These are phyloP conservation scores for Pemphredon lugubris DNA, from an alignment of 2,888 invertebrate species.

Conservation along the genomic window DNA sequence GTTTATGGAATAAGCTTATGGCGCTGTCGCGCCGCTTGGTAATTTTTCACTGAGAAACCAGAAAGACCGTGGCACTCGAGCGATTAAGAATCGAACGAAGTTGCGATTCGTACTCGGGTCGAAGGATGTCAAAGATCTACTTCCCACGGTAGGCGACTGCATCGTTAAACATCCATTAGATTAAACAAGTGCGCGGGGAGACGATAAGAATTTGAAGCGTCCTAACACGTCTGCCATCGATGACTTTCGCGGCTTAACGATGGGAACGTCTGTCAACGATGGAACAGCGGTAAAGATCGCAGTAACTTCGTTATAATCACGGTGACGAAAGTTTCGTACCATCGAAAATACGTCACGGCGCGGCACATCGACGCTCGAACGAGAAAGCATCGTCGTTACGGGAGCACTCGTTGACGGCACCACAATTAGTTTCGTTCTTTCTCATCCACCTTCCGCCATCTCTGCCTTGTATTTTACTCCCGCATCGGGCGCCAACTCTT, in stretches of 20 bases:
- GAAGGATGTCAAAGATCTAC: not conserved
- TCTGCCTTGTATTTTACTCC: slow-evolving; percentile 15
- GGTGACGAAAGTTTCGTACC: slow-evolving; percentile 52
- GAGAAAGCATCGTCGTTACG: slow-evolving; percentile 64
- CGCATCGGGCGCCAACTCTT: too few relatives aligned
- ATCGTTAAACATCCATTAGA: slow-evolving; percentile 6
- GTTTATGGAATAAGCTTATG: too few relatives aligned
- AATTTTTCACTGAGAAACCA: too few relatives aligned
- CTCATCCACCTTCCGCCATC: slow-evolving; percentile 3
- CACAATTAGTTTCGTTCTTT: slow-evolving; percentile 73
- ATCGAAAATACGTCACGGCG: slow-evolving; percentile 53
- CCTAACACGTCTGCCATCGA: slow-evolving; percentile 1
- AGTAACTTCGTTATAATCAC: slow-evolving; percentile 66
- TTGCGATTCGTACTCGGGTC: too few relatives aligned
- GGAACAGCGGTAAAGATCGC: slow-evolving; percentile 41
- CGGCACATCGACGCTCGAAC: slow-evolving; percentile 40
- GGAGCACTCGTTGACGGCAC: slow-evolving; percentile 59
- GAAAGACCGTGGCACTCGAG: too few relatives aligned
- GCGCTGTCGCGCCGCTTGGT: too few relatives aligned
- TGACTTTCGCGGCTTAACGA: slow-evolving; percentile 27
- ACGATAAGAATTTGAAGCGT: not conserved
- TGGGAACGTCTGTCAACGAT: slow-evolving; percentile 31
- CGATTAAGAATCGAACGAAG: too few relatives aligned
- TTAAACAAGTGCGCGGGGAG: not conserved
- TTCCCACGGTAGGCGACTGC: slow-evolving; percentile 3